phyloP scores from a whole-genome alignment of 2,888 invertebrate genomes.

The Dichetophora obliterata region DNA sequence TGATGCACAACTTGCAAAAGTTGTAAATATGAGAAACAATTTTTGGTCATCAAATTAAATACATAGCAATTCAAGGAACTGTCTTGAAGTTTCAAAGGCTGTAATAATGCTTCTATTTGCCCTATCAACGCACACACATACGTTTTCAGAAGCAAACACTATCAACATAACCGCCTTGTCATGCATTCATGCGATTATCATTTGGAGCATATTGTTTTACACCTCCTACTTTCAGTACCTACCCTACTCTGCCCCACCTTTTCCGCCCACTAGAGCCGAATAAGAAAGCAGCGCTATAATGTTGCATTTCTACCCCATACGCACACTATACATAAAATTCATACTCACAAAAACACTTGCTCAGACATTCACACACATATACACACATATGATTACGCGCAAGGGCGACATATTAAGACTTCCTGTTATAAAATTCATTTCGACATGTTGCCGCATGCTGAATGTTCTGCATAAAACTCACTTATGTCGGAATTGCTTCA shows the following conservation, averaged over 20 bases:
- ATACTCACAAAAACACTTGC: neutral
- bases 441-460: conserved; percentile 30
- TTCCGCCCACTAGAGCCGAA: neutral
- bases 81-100: neutral
- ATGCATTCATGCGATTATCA: neutral
- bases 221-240: neutral
- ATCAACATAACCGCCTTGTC: neutral
- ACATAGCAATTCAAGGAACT: neutral
- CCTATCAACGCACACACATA: neutral
- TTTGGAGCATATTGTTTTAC: conserved; percentile 19
- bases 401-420: conserved; percentile 6
- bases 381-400: neutral
- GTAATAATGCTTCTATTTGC: neutral
- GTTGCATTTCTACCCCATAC: neutral
- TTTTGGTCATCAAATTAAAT: conserved; percentile 10
- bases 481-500: conserved; percentile 20
- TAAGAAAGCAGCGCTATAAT: neutral
- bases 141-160: neutral
- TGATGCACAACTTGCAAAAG: neutral
- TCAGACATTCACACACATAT: neutral
- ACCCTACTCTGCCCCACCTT: neutral
- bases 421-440: conserved; percentile 31
- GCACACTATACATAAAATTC: neutral
- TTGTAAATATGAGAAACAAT: conserved; percentile 3
- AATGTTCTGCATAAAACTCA: conserved; percentile 25